phyloP scores from a whole-genome alignment of 2,797 vertebrate genomes.

The Meriones psammophilus region DNA sequence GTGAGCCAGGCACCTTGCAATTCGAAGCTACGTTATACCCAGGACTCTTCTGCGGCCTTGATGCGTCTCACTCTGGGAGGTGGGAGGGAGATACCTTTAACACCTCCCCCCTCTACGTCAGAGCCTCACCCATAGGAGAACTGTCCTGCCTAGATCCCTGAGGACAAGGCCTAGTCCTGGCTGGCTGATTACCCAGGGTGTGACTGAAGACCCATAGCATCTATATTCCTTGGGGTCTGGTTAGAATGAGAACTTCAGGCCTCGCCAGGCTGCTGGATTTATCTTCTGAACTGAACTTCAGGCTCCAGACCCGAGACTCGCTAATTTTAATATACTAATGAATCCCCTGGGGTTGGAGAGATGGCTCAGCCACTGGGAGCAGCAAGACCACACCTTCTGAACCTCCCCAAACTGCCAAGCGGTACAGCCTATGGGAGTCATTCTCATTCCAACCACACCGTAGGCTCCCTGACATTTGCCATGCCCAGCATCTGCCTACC shows the following conservation, averaged over 20 bases:
- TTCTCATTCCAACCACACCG: neutral
- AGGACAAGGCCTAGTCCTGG: neutral
- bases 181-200: too few relatives aligned
- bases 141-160: neutral
- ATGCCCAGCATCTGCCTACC: fast-evolving
- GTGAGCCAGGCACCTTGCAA: neutral
- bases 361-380: neutral
- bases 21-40: neutral
- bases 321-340: too few relatives aligned
- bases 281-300: too few relatives aligned
- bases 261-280: neutral
- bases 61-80: neutral
- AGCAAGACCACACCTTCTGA: neutral
- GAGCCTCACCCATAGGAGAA: neutral
- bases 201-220: neutral
- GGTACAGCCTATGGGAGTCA: neutral
- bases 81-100: neutral
- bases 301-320: too few relatives aligned
- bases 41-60: neutral
- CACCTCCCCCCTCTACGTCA: neutral
- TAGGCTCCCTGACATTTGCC: neutral
- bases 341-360: too few relatives aligned
- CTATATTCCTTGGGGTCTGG: neutral
- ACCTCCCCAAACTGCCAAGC: neutral
- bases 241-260: neutral